phyloP scores from a whole-genome alignment of 2,888 invertebrate species.

The Spialia ferax region DNA sequence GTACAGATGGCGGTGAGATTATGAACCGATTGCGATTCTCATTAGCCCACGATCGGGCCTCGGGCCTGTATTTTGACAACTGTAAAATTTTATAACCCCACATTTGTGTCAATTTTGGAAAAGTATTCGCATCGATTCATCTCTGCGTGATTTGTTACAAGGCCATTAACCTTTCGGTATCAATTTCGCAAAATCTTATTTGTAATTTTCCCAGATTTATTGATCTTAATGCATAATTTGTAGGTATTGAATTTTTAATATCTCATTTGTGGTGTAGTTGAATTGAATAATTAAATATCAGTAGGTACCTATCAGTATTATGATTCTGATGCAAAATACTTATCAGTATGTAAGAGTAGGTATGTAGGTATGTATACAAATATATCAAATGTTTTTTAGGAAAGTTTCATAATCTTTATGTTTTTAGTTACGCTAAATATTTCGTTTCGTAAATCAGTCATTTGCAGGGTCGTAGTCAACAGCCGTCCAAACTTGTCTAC shows the following conservation, averaged over 20 bases:
- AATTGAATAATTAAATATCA: no score
- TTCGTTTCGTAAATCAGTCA: slow-evolving; percentile 56
- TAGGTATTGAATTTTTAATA: not conserved
- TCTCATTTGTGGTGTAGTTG: no score
- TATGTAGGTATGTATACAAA: no score
- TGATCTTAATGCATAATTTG: slow-evolving; percentile 60
- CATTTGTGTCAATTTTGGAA: slow-evolving; percentile 69
- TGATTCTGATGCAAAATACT: no score
- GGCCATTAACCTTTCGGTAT: slow-evolving; percentile 56
- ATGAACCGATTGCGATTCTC: slow-evolving; percentile 45
- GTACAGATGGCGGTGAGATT: slow-evolving; percentile 35
- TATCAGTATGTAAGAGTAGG: no score
- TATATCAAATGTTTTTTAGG: no score
- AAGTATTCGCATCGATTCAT: slow-evolving; percentile 57
- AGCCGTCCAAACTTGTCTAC: slow-evolving; percentile 56
- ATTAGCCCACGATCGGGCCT: slow-evolving; percentile 43
- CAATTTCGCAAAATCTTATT: slow-evolving; percentile 47
- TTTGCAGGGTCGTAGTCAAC: slow-evolving; percentile 50
- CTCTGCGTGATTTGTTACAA: slow-evolving; percentile 58
- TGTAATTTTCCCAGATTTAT: slow-evolving; percentile 60
- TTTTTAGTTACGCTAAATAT: slow-evolving; percentile 47
- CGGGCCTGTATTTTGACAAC: slow-evolving; percentile 53
- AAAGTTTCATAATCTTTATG: no score
- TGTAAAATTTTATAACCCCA: slow-evolving; percentile 78
- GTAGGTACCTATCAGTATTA: no score